Evolutionary conservation across 2,797 vertebrate genomes (phyloP), one percentile per base, ranked within the genome.

Genomic region (Scomberomorus guttatus): DNA sequence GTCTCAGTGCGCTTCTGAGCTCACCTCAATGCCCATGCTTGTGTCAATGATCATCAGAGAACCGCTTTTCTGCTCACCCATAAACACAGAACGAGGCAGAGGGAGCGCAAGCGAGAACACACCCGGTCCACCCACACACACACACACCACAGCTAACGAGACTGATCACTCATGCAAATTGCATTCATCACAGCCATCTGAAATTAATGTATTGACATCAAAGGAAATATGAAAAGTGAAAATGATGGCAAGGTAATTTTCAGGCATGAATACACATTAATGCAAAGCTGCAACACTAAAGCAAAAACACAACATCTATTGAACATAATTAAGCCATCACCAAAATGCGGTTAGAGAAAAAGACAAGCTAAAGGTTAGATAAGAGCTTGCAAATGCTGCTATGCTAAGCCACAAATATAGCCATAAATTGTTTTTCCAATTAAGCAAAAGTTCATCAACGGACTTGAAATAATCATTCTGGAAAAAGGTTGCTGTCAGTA

Each of bases 181-280:
- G 51, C 54, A 80, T 83, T 76, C 77, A 75, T 73, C 75, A 71
- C 73, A 64, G 65, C 69, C 76, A 71, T 71, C 58, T 80, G 81
- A 86, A 87, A 83, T 83, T 20, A 85, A 83, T 80, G 67, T 72
- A n/a, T 55, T 32, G 22, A 85, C 78, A 76, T 88, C 75, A 82
- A 83, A 85, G 71, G 62, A 85, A 81, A 86, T 67, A 59, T 77
- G 71, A 80, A 84, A 86, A 75, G 59, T 44, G 66, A 75, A 81
- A 85, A 80, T 59, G 37, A 84, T 20, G 55, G 69, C 62, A 46
- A 62, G 71, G 89, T 87, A 55, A 83, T 87, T 87, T 81, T 42
- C 42, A 44, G 69, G 50, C 75, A 69, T 67, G 66, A 58, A 76
- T 34, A 44, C 59, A 70, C 62, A 59, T 63, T 65, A 59, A 72